These are phyloP conservation scores for Ceryle rudis DNA, from an alignment of 2,797 vertebrate genomes.

Conservation along the genomic window DNA sequence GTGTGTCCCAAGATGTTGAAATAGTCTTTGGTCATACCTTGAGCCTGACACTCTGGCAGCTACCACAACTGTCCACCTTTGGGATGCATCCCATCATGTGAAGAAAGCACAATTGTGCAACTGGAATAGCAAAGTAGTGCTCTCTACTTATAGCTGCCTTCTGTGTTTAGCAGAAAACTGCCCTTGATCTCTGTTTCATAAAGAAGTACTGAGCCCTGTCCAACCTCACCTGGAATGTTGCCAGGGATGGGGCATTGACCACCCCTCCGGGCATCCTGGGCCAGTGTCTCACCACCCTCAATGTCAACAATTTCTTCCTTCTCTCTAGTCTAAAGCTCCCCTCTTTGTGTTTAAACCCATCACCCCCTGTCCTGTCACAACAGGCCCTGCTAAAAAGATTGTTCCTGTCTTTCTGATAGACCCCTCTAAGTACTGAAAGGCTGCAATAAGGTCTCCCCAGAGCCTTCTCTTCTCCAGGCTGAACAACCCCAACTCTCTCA, in stretches of 20 bases:
- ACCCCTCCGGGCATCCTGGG: not conserved
- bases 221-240: too few species aligned
- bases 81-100: not conserved
- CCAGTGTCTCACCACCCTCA: not conserved
- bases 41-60: not conserved
- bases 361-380: not conserved
- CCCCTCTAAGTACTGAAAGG: not conserved
- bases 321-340: not conserved
- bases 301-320: not conserved
- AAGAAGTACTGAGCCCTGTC: not conserved
- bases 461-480: not conserved
- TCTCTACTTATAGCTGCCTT: not conserved
- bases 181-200: not conserved
- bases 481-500: too few species aligned
- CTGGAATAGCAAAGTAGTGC: not conserved
- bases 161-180: not conserved
- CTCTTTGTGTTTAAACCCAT: not conserved
- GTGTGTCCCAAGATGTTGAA: not conserved
- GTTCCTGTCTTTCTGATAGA: not conserved
- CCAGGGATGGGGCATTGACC: not conserved
- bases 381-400: not conserved
- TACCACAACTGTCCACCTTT: not conserved
- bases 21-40: not conserved
- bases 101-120: not conserved
- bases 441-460: not conserved